These are phyloP conservation scores for Diploptera punctata DNA, from an alignment of 2,888 invertebrate species.

Conservation along the genomic window DNA sequence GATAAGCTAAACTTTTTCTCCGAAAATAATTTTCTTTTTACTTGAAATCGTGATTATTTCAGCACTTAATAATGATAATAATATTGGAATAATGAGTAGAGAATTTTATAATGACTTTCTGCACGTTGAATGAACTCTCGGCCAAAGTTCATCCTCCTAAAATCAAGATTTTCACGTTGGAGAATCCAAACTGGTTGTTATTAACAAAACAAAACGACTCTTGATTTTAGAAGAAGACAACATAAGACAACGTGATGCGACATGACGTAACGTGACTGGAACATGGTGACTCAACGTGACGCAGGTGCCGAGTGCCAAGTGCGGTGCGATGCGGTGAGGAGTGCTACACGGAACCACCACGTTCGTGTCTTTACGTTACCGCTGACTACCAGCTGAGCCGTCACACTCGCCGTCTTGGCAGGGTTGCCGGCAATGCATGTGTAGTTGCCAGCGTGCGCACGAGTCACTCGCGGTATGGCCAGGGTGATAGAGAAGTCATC, in stretches of 20 bases:
- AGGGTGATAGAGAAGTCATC: slow-evolving; percentile 52
- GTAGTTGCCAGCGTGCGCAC: slow-evolving; percentile 50
- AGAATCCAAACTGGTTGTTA: no score
- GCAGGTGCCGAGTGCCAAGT: slow-evolving; percentile 33
- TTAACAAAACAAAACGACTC: no score
- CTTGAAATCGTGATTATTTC: no score
- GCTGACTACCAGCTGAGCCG: slow-evolving; percentile 49
- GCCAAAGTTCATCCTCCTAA: no score
- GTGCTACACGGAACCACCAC: slow-evolving; percentile 20
- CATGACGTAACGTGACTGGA: slow-evolving; percentile 7
- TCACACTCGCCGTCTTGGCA: slow-evolving; percentile 47
- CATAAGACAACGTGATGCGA: neutral
- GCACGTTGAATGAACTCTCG: no score
- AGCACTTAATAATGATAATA: no score
- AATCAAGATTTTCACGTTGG: no score
- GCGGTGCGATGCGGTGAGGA: slow-evolving; percentile 23
- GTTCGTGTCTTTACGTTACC: slow-evolving; percentile 41
- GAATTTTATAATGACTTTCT: no score
- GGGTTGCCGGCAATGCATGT: slow-evolving; percentile 49
- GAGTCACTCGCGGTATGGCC: slow-evolving; percentile 52
- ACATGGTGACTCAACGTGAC: slow-evolving; percentile 18
- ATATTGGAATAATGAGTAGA: no score
- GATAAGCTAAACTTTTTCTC: no score
- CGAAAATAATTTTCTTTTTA: no score
- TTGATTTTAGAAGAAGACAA: no score